phyloP scores from a whole-genome alignment of 2,113 vertebrate genomes.

The Notiomystis cincta region DNA sequence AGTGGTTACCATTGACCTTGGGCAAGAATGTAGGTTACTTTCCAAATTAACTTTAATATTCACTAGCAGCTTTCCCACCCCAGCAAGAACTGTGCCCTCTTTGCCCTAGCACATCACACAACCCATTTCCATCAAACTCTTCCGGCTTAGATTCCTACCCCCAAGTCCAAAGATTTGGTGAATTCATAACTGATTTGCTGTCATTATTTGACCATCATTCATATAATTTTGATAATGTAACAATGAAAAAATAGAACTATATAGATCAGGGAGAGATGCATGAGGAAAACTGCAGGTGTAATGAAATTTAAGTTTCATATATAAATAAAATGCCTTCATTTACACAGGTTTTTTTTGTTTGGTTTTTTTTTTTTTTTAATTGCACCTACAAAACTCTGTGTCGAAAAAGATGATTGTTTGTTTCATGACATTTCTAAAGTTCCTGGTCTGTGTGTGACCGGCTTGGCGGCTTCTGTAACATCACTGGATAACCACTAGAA shows the following conservation, averaged over 20 bases:
- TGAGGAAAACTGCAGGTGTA: neutral
- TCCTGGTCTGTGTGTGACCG: neutral
- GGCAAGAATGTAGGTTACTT: neutral
- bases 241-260: neutral
- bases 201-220: neutral
- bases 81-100: neutral
- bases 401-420: neutral
- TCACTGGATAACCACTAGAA: neutral
- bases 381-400: neutral
- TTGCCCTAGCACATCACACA: neutral
- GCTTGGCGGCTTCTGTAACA: neutral
- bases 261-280: neutral
- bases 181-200: neutral
- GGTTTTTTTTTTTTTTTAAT: too few relatives aligned
- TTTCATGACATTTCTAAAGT: neutral
- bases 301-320: neutral
- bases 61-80: neutral
- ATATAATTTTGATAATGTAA: neutral
- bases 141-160: neutral
- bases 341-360: neutral
- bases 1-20: neutral
- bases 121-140: neutral
- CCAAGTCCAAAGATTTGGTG: neutral
- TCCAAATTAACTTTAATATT: neutral
- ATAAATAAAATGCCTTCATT: neutral